These are phyloP conservation scores for Trematomus bernacchii DNA, from an alignment of 2,797 vertebrate genomes.

Conservation along the genomic window DNA sequence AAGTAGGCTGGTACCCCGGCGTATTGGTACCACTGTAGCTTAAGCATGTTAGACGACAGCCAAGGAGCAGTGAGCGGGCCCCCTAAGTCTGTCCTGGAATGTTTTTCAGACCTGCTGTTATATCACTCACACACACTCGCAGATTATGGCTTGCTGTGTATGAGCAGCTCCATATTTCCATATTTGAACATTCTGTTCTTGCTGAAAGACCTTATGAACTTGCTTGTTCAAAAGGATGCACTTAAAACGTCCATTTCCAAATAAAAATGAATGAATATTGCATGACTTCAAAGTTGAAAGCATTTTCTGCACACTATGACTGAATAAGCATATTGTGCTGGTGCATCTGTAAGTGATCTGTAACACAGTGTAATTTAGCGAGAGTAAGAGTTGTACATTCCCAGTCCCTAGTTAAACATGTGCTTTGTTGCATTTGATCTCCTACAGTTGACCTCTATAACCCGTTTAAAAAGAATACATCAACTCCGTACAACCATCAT, in stretches of 20 bases:
- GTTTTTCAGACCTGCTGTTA: constrained; percentile 74
- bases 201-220: constrained; percentile 28
- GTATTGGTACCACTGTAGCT: constrained; percentile 59
- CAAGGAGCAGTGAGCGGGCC: constrained; percentile 54
- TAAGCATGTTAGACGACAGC: constrained; percentile 54
- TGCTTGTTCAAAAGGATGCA: constrained; percentile 28
- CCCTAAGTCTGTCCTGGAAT: constrained; percentile 79
- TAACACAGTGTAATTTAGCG: constrained; percentile 30
- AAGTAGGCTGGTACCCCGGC: constrained; percentile 47
- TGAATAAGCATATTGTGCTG: constrained; percentile 10
- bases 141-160: constrained; percentile 50
- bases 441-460: constrained; percentile 35
- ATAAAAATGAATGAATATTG: constrained; percentile 11
- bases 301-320: constrained; percentile 1
- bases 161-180: constrained; percentile 31
- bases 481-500: constrained; percentile 9
- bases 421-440: constrained; percentile 48
- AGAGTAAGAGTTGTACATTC: constrained; percentile 31
- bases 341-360: constrained; percentile 38
- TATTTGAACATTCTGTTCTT: constrained; percentile 49
- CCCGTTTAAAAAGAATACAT: constrained; percentile 18
- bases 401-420: constrained; percentile 15
- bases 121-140: constrained; percentile 52
- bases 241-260: constrained; percentile 22
- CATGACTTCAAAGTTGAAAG: constrained; percentile 3